These are phyloP conservation scores for Cepaea nemoralis DNA, from an alignment of 1,140 invertebrate species.

Conservation along the genomic window DNA sequence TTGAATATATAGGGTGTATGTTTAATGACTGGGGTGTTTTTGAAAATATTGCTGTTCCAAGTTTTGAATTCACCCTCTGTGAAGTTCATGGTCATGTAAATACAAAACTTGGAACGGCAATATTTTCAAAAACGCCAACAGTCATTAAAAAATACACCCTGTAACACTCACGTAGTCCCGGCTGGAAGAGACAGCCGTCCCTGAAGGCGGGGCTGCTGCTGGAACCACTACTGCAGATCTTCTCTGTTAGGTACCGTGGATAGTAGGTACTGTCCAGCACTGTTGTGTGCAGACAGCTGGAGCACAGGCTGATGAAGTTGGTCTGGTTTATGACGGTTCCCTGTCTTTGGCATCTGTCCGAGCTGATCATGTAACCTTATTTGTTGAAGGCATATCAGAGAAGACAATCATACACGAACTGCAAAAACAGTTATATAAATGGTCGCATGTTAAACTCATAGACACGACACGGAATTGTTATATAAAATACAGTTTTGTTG, in stretches of 20 bases:
- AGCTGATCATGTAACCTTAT: not conserved
- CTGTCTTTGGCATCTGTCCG: conserved; percentile 20
- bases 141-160: not conserved
- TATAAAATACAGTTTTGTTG: too few species aligned
- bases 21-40: too few species aligned
- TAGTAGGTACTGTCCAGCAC: conserved; percentile 22
- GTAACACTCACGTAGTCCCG: not conserved
- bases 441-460: too few species aligned
- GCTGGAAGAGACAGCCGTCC: conserved; percentile 13
- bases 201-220: conserved; percentile 5
- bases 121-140: too few species aligned
- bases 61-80: too few species aligned
- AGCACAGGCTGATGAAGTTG: conserved; percentile 26
- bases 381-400: not conserved
- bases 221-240: conserved; percentile 5
- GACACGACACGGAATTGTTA: too few species aligned
- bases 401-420: too few species aligned
- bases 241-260: conserved; percentile 31
- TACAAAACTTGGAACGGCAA: too few species aligned
- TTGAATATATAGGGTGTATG: too few species aligned
- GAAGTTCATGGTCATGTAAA: too few species aligned
- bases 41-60: too few species aligned
- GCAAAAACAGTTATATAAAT: too few species aligned
- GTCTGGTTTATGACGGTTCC: conserved; percentile 7
- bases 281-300: conserved; percentile 23